Conservation (phyloP, 1,140 invertebrate genomes). For the Argopecten irradians region DNA sequence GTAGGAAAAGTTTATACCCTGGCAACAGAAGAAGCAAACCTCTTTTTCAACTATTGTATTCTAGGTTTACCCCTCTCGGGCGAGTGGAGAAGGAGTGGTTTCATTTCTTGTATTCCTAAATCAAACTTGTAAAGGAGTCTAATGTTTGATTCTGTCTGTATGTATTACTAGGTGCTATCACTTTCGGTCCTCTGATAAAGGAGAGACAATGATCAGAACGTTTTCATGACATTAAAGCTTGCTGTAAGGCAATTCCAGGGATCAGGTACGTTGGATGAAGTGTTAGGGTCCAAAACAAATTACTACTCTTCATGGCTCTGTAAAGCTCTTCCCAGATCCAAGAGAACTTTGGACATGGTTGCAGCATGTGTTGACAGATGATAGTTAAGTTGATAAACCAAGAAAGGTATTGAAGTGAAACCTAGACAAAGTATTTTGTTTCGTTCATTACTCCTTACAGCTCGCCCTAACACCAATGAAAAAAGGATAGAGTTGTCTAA, state of each 20-base stretch:
- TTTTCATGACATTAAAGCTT: conserved; percentile 18
- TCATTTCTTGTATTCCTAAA: conserved; percentile 10
- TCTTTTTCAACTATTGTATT: background rate
- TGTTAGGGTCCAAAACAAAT: background rate
- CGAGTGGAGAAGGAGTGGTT: conserved; percentile 14
- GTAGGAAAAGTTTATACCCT: background rate
- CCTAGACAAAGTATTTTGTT: background rate
- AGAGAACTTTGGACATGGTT: conserved; percentile 8
- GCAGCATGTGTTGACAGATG: background rate
- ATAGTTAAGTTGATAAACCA: background rate
- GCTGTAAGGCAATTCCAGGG: conserved; percentile 4
- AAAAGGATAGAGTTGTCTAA: too few species aligned
- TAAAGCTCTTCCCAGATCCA: background rate
- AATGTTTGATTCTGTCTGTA: conserved; percentile 22
- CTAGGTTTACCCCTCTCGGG: conserved; percentile 9
- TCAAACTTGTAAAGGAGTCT: background rate
- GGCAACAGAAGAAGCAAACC: background rate
- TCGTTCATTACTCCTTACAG: background rate
- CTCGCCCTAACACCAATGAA: background rate
- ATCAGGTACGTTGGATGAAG: conserved; percentile 15
- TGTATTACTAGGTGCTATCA: conserved; percentile 21
- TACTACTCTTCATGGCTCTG: background rate
- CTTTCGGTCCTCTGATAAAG: conserved; percentile 20
- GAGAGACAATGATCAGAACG: conserved; percentile 20
- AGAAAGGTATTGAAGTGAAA: background rate